Percentiles rank a stretch among this genome's conserved stretches.
Conservation (phyloP, 2,113 vertebrate genomes). For the Coptodon rendalli region DNA sequence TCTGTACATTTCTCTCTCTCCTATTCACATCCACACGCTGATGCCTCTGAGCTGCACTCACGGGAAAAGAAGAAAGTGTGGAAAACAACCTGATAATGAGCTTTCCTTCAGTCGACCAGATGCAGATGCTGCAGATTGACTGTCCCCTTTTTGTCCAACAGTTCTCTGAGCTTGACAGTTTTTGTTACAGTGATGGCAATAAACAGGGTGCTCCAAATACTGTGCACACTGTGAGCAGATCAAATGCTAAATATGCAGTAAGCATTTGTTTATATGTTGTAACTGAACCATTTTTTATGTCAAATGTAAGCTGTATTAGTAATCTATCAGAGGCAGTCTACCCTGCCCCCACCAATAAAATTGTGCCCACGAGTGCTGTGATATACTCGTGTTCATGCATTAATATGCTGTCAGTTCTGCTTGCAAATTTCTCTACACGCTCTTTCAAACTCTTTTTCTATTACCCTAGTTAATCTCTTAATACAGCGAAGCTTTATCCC, state of each 20-base stretch:
- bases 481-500: background rate
- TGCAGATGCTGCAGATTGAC: slow-evolving; percentile 10
- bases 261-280: background rate
- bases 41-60: slow-evolving; percentile 7
- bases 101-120: slow-evolving; percentile 2
- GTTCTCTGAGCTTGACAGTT: background rate
- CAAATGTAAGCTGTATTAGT: background rate
- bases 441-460: background rate
- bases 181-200: background rate
- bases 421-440: background rate
- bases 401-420: background rate
- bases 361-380: background rate
- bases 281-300: background rate
- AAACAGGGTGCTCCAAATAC: background rate
- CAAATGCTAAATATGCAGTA: background rate
- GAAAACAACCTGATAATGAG: slow-evolving; percentile 51
- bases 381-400: background rate
- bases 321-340: background rate
- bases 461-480: background rate
- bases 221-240: background rate
- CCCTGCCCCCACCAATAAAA: background rate
- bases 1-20: background rate
- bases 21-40: background rate
- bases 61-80: slow-evolving; percentile 24
- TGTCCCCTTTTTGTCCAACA: background rate